Evolutionary conservation across 2,888 invertebrate species (phyloP), one percentile per base, ranked within the genome.

Genomic region (Melinaea marsaeus): DNA sequence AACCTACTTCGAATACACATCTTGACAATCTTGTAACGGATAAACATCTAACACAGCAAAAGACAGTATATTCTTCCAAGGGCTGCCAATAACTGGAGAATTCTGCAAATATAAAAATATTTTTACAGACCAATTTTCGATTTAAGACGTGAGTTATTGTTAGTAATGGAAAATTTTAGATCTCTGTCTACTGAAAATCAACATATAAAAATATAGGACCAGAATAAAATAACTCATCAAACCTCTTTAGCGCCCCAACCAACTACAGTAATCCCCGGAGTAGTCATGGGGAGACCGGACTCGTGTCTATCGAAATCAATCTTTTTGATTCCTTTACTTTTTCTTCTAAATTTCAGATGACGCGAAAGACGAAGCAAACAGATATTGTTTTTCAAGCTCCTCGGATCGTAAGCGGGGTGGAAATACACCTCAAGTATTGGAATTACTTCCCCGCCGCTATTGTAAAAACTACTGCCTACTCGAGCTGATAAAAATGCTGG

Each of bases 231-330:
- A 9, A 9, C 1, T 13, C 2, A 33, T 72, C 80, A 79, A 72
- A 88, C 88, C 33, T 73, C 72, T 65, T 66, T 83, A 3, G 86
- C 83, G 0, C 88, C 88, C 88, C 88, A 88, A 5, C 88, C 88
- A 11, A 87, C 65, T 3, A 88, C 74, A 3, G 81, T 81, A 13
- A 88, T 75, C 0, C 82, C 81, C 7, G 74, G 71, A 0, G 81
- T 83, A 4, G 72, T 80, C 5, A 65, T 9, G 1, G 86, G 71
- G 46, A 87, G 34, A 11, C 63, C 60, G 11, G 66, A 67, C 0
- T 75, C 70, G 0, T 66, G 46, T 47, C 72, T 78, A 57, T 88
- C 86, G 46, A 86, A 69, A 0, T 79, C 73, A 1, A 88, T 86
- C 73, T 81, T 88, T 68, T 80, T 83, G 4, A 85, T 70, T 13